A percentile compares a stretch with the other conserved stretches of the same genome.
phyloP scores from a whole-genome alignment of 2,113 vertebrate genomes.

The Oreochromis tanganicae region DNA sequence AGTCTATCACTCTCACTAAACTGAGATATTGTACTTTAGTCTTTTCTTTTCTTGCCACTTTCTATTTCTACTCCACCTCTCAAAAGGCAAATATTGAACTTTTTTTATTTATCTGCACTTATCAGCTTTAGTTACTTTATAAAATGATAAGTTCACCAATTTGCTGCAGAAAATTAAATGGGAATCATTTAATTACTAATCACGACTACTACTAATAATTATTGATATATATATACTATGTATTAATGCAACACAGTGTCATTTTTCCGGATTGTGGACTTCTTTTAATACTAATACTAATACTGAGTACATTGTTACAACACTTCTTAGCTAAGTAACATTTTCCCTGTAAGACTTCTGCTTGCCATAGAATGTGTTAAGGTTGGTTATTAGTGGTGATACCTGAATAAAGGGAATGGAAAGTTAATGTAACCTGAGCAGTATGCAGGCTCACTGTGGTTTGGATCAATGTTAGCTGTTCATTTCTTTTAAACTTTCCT shows the following conservation, averaged over 20 bases:
- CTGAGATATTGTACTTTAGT: not conserved
- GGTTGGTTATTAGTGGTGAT: not conserved
- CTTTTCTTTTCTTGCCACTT: not conserved
- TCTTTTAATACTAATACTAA: not conserved
- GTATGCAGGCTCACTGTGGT: not conserved
- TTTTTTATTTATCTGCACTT: not conserved
- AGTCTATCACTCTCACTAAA: not conserved
- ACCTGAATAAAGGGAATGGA: not conserved
- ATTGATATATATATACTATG: not conserved
- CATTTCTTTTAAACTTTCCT: not conserved
- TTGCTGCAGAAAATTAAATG: not conserved
- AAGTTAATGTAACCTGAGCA: fast-evolving
- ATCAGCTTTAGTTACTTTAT: not conserved
- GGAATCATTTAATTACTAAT: not conserved
- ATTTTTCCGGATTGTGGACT: not conserved
- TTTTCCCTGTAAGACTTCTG: not conserved
- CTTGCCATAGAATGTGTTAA: not conserved
- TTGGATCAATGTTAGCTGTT: not conserved
- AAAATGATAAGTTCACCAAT: fast-evolving
- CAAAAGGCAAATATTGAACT: not conserved
- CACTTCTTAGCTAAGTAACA: not conserved
- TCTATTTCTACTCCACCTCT: not conserved
- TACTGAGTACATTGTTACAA: not conserved
- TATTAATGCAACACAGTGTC: not conserved
- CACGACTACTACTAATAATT: too few relatives aligned